Base-by-base conservation (phyloP, 2,113 vertebrate genomes). In the Carassius gibelio region DNA sequence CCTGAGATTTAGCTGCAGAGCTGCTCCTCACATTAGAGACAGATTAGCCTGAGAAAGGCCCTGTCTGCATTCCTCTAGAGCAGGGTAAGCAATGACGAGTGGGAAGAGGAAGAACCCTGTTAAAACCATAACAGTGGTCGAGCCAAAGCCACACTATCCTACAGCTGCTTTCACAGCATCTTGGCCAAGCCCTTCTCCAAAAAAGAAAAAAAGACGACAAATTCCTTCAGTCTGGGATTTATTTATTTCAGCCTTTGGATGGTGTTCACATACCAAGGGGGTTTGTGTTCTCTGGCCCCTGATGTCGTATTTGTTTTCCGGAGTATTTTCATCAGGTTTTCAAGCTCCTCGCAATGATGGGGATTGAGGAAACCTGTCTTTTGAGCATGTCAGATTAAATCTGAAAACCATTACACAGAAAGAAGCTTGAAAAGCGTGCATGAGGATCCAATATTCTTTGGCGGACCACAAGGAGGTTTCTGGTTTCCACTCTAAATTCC, bases 111-210 rank as follows among this genome's bases (percentile, higher is more conserved):
- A 68, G 84, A 84, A 64, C 72, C 74, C 84, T 87, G 84, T 78
- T 86, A 80, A 88, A 88, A 36, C 69, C 78, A 85, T 87, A 87
- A 78, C 62, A 74, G 78, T 62, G 79, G 42, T 61, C 64, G 76
- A n/a, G 82, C 75, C 88, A 84, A 88, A 88, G 88, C 79, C 85
- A 79, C 87, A 86, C 81, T 50, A 77, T 62, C 83, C 75, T 87
- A 81, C 86, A 88, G 85, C 88, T 91, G 88, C 82, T 86, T 83
- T 84, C 79, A 82, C 81, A 89, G 84, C 36, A 81, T 69, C 42
- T 48, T 5, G 14, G 62, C 62, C 72, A 84, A 61, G 36, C 42
- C 30, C 38, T 57, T 52, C 79, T 26, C 62, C 13, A 71, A 71
- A 69, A 66, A 36, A 14, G 19, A n/a, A 38, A 59, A 55, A 17